Conservation (phyloP, 2,113 vertebrate genomes). For the Laterallus jamaicensis region DNA sequence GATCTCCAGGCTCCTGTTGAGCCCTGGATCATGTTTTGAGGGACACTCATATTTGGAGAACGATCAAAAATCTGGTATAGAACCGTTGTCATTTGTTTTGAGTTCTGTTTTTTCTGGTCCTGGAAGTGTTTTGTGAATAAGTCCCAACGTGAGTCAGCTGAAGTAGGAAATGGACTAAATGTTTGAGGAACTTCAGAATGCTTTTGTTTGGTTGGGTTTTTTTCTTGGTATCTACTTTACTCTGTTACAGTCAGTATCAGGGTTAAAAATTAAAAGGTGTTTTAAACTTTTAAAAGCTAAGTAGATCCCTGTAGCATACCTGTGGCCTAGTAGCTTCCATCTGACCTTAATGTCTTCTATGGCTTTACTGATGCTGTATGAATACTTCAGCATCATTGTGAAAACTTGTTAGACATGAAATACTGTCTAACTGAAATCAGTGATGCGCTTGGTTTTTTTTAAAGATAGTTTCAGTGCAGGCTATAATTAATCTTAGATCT, state of each 20-base stretch:
- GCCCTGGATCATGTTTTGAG: neutral
- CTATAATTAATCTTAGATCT: conserved; percentile 57
- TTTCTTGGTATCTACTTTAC: neutral
- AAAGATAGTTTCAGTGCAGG: neutral
- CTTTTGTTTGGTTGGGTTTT: neutral
- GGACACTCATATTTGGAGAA: neutral
- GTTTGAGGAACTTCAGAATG: neutral
- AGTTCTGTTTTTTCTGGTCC: neutral
- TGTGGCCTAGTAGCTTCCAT: neutral
- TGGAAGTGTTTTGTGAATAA: neutral
- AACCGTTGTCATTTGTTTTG: neutral
- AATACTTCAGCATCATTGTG: neutral
- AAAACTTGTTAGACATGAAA: conserved; percentile 30
- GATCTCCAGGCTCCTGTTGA: neutral
- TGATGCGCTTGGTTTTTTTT: neutral
- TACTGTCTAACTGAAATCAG: conserved; percentile 15
- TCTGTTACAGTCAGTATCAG: neutral
- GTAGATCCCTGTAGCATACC: neutral
- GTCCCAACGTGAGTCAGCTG: neutral
- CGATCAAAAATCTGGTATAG: neutral
- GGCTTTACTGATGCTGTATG: neutral
- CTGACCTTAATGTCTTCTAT: neutral
- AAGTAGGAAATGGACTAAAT: neutral
- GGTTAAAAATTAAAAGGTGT: neutral
- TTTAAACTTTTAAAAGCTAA: neutral